Conservation (phyloP, 2,888 invertebrate genomes). For the Lomographa bimaculata region DNA sequence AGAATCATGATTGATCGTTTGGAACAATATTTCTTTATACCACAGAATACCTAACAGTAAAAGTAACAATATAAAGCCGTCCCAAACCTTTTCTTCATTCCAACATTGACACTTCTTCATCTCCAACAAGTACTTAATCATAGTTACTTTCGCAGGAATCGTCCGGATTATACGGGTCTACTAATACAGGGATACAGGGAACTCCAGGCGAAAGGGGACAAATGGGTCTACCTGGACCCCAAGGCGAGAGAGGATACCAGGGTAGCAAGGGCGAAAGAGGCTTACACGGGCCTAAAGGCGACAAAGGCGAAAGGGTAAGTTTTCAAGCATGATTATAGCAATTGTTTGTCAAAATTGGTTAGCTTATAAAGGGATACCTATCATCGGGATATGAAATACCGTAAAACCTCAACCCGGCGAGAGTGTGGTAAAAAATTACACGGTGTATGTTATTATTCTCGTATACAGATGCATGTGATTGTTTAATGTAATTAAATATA, state of each 20-base stretch:
- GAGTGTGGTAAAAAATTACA: too few species aligned
- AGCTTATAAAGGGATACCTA: too few species aligned
- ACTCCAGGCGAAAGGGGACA: constrained; percentile 87
- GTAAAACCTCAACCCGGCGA: too few species aligned
- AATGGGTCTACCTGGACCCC: constrained; percentile 85
- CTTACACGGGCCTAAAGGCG: constrained; percentile 85
- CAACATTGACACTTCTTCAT: not conserved
- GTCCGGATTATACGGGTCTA: constrained; percentile 74
- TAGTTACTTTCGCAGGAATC: constrained; percentile 67
- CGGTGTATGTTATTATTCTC: too few species aligned
- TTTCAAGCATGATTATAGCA: constrained; percentile 41
- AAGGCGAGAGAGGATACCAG: constrained; percentile 86
- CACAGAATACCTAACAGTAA: too few species aligned
- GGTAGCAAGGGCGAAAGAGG: constrained; percentile 85
- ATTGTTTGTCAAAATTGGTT: constrained; percentile 18
- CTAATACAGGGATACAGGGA: constrained; percentile 85
- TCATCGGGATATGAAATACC: too few species aligned
- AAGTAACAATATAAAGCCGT: too few species aligned
- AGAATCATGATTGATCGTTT: too few species aligned
- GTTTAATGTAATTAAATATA: too few species aligned
- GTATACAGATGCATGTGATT: too few species aligned
- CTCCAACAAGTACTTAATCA: constrained; percentile 43
- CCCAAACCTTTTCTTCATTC: too few species aligned
- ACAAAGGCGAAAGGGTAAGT: constrained; percentile 90
- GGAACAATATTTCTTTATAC: too few species aligned